phyloP scores from a whole-genome alignment of 2,797 vertebrate species.

The Tapera naevia region DNA sequence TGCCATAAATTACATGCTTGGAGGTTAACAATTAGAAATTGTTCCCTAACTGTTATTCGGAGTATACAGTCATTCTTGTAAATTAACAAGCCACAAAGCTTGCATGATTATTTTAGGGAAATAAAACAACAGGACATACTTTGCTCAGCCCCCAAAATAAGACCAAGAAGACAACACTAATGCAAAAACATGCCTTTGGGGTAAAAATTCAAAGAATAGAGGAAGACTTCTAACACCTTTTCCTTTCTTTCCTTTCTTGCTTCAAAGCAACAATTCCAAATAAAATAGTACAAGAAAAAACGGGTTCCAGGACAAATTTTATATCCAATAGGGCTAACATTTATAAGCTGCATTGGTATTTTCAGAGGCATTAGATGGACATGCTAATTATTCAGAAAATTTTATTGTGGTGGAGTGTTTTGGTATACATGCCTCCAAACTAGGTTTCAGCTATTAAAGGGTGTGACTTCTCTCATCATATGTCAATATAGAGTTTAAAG shows the following conservation, averaged over 20 bases:
- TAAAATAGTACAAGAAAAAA: not conserved
- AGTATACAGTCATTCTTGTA: not conserved
- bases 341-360: not conserved
- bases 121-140: not conserved
- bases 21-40: not conserved
- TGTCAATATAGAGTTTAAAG: not conserved
- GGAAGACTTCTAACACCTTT: not conserved
- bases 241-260: not conserved
- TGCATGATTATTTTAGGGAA: not conserved
- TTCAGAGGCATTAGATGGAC: not conserved
- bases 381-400: not conserved
- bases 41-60: not conserved
- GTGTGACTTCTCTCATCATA: not conserved
- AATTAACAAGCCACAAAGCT: not conserved
- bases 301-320: not conserved
- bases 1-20: not conserved
- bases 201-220: not conserved
- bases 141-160: not conserved
- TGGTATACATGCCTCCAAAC: not conserved
- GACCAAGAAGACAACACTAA: not conserved
- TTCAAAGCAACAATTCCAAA: not conserved
- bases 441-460: not conserved
- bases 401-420: not conserved
- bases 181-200: not conserved
- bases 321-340: not conserved